These are phyloP conservation scores for Podotricha telesiphe DNA, from an alignment of 2,888 invertebrate genomes.

Conservation along the genomic window DNA sequence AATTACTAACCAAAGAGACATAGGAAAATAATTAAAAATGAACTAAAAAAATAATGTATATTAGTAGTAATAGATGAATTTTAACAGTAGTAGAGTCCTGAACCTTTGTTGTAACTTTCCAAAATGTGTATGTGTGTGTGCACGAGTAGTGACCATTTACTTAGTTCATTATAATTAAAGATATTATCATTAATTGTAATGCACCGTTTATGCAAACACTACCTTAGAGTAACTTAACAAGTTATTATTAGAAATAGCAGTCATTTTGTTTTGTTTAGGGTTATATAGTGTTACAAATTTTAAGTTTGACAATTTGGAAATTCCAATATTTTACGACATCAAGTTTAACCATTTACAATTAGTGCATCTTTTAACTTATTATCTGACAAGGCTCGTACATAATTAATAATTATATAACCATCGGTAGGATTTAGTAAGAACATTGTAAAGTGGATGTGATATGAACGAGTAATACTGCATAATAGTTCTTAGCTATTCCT, in stretches of 20 bases:
- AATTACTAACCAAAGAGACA: slow-evolving; percentile 32
- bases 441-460: slow-evolving; percentile 12
- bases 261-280: not conserved
- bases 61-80: slow-evolving; percentile 17
- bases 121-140: slow-evolving; percentile 5
- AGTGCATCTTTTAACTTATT: slow-evolving; percentile 50
- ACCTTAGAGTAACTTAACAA: slow-evolving; percentile 41
- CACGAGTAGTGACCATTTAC: slow-evolving; percentile 24
- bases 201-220: slow-evolving; percentile 44
- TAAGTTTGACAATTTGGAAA: not conserved
- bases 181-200: slow-evolving; percentile 28
- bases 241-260: slow-evolving; percentile 15
- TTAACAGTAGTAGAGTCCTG: slow-evolving; percentile 23
- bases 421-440: not conserved
- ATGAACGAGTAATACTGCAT: slow-evolving; percentile 10
- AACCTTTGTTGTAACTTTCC: slow-evolving; percentile 19
- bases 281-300: slow-evolving; percentile 5
- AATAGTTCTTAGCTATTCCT: not conserved
- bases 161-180: slow-evolving; percentile 12
- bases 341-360: slow-evolving; percentile 41
- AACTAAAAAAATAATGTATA: slow-evolving; percentile 15
- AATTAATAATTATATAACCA: not conserved
- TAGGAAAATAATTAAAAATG: slow-evolving; percentile 6
- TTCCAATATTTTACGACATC: not conserved
- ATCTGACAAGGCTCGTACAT: not conserved